Conservation (phyloP, 2,797 vertebrate species). For the Limnodromus scolopaceus region DNA sequence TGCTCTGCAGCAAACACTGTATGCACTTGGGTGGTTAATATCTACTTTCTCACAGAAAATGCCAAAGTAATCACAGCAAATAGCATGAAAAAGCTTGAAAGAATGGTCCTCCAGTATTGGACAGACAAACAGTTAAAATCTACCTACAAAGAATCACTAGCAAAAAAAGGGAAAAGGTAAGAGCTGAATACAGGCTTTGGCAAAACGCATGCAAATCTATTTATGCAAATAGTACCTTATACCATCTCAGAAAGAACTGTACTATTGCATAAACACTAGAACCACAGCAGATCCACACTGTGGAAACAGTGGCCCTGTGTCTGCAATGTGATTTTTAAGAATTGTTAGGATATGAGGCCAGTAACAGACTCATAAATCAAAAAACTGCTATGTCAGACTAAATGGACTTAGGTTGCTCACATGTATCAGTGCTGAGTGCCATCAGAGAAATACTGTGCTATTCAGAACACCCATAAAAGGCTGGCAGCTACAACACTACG, state of each 20-base stretch:
- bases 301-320: not conserved
- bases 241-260: not conserved
- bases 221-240: not conserved
- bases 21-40: not conserved
- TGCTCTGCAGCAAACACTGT: not conserved
- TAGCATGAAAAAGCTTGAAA: not conserved
- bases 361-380: not conserved
- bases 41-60: not conserved
- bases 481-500: not conserved
- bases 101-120: not conserved
- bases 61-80: not conserved
- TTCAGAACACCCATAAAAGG: not conserved
- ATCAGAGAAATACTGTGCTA: not conserved
- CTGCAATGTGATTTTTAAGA: not conserved
- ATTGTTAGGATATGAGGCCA: not conserved
- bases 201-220: not conserved
- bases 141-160: not conserved
- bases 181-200: not conserved
- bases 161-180: not conserved
- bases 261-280: not conserved
- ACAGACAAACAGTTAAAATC: not conserved
- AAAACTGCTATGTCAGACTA: not conserved
- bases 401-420: not conserved
- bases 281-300: not conserved
- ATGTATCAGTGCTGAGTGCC: not conserved